Evolutionary conservation across 2,113 vertebrate species (phyloP).

Genomic region (Formicarius rufipectus): DNA sequence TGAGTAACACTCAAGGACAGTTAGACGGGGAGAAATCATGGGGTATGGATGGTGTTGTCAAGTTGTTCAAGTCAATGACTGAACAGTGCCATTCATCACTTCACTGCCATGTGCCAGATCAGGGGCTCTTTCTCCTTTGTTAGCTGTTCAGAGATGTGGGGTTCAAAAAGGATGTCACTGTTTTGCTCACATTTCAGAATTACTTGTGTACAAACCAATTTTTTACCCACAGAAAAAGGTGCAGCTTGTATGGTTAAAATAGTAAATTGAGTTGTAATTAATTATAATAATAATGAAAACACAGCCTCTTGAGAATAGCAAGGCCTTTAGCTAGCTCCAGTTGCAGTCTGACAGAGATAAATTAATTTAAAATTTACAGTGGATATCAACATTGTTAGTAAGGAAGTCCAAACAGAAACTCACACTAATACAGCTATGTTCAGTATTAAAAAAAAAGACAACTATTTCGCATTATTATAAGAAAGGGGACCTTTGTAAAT

Average conservation of each 20-base stretch:
- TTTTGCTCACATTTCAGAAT: slow-evolving; percentile 4
- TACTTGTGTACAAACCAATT: not conserved
- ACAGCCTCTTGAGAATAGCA: not conserved
- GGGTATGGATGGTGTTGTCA: not conserved
- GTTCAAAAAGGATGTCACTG: slow-evolving; percentile 39
- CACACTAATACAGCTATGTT: not conserved
- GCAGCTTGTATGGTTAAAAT: not conserved
- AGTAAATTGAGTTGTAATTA: slow-evolving; percentile 29
- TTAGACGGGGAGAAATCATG: not conserved
- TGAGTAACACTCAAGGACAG: not conserved
- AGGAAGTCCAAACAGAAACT: not conserved
- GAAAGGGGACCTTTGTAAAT: slow-evolving; percentile 46
- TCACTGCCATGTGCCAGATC: not conserved
- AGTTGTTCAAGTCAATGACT: not conserved
- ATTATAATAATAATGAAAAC: slow-evolving; percentile 7
- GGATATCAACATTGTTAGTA: not conserved
- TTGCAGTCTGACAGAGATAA: not conserved
- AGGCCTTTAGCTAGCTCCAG: not conserved
- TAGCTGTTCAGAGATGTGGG: slow-evolving; percentile 14
- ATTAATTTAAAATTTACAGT: slow-evolving; percentile 8
- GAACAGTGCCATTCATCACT: slow-evolving; percentile 43
- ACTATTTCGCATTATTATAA: not conserved
- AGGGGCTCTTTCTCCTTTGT: slow-evolving; percentile 16
- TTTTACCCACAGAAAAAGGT: not conserved
- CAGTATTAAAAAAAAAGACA: not conserved